Evolutionary conservation across 2,888 invertebrate genomes (phyloP), one percentile per base, ranked within the genome.

Genomic region (Ectemnius cavifrons): DNA sequence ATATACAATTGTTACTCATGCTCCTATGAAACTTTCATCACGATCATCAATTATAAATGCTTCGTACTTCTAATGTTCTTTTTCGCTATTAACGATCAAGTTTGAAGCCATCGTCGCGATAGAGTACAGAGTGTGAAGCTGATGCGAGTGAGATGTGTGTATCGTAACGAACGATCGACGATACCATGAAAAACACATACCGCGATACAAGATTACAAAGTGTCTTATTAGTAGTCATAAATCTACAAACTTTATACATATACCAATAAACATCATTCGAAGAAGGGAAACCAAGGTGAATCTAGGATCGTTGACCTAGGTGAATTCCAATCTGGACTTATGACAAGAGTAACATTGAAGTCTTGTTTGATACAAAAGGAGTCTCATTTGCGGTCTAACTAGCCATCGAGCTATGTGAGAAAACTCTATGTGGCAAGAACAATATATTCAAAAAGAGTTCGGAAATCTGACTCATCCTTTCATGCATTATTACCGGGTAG

Each of bases 301-400:
- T 62, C 63, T 28, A 69, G 23, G 56, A 4, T 76, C 56, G 27
- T 62, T 13, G 20, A 47, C 37, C 37, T 37, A 37, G 37, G 11
- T 37, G 37, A 37, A 37, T 37, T 37, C 11, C 37, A 37, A 37
- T 11, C 37, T 37, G 37, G 5, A 37, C 37, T 37, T 73, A 72
- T 69, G 77, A 77, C 72, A 77, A 61, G 77, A 77, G 77, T 72
- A 77, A 73, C 65, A 0, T 23, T 57, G 66, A 61, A n/a, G 45
- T 13, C 14, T 37, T 11, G 37, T 37, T 11, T 1, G 37, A 37
- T 37, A 37, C 37, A 37, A 37, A 37, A 37, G 37, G 37, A 37
- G 1, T 37, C 8, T 37, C 37, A 11, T 37, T 37, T 37, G 8
- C 11, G 37, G 37, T 37, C 8, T 23, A 37, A 37, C 37, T 37